Evolutionary conservation across 1,140 invertebrate genomes (phyloP).

Genomic region (Metopolophium dirhodum): DNA sequence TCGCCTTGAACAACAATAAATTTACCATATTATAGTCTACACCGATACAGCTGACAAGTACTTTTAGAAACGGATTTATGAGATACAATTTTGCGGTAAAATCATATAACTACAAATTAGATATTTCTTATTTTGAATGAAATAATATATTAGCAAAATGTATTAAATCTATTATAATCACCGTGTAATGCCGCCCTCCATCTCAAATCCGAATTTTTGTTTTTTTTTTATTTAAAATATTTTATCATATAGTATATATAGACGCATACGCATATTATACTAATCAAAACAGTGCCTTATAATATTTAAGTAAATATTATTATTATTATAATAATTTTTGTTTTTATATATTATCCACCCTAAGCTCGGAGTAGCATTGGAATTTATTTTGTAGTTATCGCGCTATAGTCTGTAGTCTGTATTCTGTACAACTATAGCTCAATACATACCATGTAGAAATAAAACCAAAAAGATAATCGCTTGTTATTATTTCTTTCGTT

Average conservation of each 20-base stretch:
- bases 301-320: not conserved
- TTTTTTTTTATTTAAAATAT: not conserved
- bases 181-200: accelerated
- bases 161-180: not conserved
- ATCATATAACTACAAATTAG: not conserved
- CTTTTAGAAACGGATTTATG: too few species aligned
- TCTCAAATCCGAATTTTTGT: not conserved
- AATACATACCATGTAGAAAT: not conserved
- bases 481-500: not conserved
- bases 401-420: not conserved
- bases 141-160: not conserved
- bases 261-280: not conserved
- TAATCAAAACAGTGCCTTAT: not conserved
- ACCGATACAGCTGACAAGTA: too few species aligned
- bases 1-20: too few species aligned
- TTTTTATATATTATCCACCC: not conserved
- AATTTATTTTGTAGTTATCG: not conserved
- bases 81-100: not conserved
- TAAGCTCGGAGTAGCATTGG: not conserved
- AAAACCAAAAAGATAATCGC: not conserved
- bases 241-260: not conserved
- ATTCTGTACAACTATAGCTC: not conserved
- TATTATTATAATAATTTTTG: not conserved
- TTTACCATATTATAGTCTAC: too few species aligned
- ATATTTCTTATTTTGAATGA: not conserved